These are phyloP conservation scores for Melipona beecheii DNA, from an alignment of 2,888 invertebrate genomes.

Conservation along the genomic window DNA sequence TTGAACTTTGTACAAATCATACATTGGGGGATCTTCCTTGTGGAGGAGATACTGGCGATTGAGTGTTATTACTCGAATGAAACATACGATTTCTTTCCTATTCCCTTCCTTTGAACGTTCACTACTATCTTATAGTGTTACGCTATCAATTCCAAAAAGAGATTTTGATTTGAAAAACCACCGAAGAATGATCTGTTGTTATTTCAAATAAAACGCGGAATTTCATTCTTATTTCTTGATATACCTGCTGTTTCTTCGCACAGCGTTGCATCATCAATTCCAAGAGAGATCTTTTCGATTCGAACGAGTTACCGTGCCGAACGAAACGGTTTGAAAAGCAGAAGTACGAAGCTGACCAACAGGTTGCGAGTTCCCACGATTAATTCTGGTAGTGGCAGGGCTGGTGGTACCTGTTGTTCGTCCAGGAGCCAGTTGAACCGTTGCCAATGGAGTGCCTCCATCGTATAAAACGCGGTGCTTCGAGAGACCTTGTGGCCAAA, in stretches of 20 bases:
- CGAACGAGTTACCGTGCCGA: background rate
- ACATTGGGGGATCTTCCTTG: too few species aligned
- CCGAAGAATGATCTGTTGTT: background rate
- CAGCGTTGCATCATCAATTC: background rate
- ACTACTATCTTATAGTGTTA: too few species aligned
- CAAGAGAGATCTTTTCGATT: background rate
- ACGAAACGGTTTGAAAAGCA: background rate
- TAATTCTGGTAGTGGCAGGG: conserved; percentile 12
- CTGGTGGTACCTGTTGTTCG: conserved; percentile 57
- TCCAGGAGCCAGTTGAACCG: conserved; percentile 59
- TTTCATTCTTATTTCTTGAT: too few species aligned
- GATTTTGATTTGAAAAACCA: too few species aligned
- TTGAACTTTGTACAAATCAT: too few species aligned
- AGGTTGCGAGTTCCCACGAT: conserved; percentile 33
- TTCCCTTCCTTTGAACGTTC: too few species aligned
- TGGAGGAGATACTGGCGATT: too few species aligned
- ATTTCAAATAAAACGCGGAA: background rate
- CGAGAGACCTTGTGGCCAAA: background rate
- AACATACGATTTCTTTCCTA: too few species aligned
- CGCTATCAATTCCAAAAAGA: too few species aligned
- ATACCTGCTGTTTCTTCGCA: too few species aligned
- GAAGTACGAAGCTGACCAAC: conserved; percentile 15
- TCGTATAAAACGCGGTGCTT: conserved; percentile 32
- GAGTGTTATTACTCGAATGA: too few species aligned
- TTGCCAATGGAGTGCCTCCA: conserved; percentile 59